Conservation (phyloP, 2,888 invertebrate species). For the Danaus chrysippus region DNA sequence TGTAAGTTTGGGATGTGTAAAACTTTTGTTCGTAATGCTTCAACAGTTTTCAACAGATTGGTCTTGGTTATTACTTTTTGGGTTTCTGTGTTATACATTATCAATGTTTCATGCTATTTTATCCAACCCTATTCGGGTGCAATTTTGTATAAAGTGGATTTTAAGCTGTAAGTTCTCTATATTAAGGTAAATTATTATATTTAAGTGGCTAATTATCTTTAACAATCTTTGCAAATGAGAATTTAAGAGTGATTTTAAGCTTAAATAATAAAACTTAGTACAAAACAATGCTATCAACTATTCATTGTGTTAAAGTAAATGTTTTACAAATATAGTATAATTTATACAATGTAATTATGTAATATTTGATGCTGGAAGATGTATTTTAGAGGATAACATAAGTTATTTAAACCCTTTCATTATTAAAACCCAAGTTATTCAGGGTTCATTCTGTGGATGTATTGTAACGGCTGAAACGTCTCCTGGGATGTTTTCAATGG, state of each 20-base stretch:
- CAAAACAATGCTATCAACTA: too few species aligned
- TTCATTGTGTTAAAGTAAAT: too few species aligned
- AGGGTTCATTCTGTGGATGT: background rate
- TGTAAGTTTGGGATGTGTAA: conserved; percentile 1
- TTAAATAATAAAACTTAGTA: too few species aligned
- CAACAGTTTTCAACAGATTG: background rate
- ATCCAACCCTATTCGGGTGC: too few species aligned
- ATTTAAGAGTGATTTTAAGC: too few species aligned
- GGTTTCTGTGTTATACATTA: background rate
- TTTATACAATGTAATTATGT: too few species aligned
- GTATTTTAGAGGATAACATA: background rate
- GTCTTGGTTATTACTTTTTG: conserved; percentile 1
- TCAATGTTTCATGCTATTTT: background rate
- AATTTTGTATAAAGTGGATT: too few species aligned
- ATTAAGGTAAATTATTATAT: too few species aligned
- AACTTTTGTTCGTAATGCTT: conserved; percentile 5
- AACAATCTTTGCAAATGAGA: too few species aligned
- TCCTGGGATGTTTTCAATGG: conserved; percentile 6
- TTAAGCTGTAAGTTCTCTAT: too few species aligned
- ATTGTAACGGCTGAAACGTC: conserved; percentile 4
- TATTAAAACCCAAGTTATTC: background rate
- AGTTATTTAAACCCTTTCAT: background rate
- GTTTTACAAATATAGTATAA: too few species aligned
- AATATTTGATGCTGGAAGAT: background rate
- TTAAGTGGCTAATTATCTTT: too few species aligned